These are phyloP conservation scores for Lepas anatifera DNA, from an alignment of 2,888 invertebrate species.

Conservation along the genomic window DNA sequence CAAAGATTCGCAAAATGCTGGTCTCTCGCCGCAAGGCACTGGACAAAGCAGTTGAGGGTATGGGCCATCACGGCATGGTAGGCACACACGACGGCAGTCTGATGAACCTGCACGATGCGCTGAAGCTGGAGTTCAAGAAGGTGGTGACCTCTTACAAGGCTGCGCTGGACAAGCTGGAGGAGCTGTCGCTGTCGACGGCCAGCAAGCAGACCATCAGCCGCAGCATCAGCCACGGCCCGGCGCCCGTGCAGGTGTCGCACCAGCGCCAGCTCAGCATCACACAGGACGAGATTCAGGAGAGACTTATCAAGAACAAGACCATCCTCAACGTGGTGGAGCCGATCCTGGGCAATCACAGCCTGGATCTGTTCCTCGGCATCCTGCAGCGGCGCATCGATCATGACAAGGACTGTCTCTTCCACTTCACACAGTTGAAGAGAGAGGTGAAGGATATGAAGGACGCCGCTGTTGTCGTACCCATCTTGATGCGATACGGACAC, in stretches of 20 bases:
- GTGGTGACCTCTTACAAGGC: constrained; percentile 75
- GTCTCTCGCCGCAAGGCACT: constrained; percentile 55
- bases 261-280: constrained; percentile 72
- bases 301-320: constrained; percentile 83
- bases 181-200: constrained; percentile 31
- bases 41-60: constrained; percentile 74
- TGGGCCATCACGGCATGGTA: constrained; percentile 67
- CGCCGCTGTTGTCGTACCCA: constrained; percentile 46
- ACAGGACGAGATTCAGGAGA: constrained; percentile 73
- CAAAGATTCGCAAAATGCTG: constrained; percentile 48
- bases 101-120: constrained; percentile 36
- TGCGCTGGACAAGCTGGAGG: constrained; percentile 71
- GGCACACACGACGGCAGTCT: constrained; percentile 43
- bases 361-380: constrained; percentile 57
- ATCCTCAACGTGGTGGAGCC: constrained; percentile 54
- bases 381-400: constrained; percentile 71
- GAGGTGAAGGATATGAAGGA: constrained; percentile 44
- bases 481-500: constrained; percentile 40
- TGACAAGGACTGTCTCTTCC: constrained; percentile 73
- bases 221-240: constrained; percentile 41
- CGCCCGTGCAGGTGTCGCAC: constrained; percentile 75
- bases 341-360: constrained; percentile 64
- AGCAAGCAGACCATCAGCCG: constrained; percentile 29
- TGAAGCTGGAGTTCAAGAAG: constrained; percentile 54
- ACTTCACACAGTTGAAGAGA: constrained; percentile 46